phyloP scores from a whole-genome alignment of 2,888 invertebrate genomes.

The Melanophora roralis region DNA sequence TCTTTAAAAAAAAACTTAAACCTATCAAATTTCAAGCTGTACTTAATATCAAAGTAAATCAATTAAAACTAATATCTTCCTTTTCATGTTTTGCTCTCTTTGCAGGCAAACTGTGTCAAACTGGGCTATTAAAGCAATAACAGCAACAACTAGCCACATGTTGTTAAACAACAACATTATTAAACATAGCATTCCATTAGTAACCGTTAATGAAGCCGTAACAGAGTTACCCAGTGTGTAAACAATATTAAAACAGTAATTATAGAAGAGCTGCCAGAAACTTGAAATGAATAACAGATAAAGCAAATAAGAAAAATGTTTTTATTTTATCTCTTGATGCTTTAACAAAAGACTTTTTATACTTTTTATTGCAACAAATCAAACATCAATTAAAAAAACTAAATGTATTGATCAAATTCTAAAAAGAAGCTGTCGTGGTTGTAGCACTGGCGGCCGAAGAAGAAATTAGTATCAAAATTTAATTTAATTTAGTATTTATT shows the following conservation, averaged over 20 bases:
- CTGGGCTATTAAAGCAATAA: neutral
- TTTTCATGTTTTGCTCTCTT: constrained; percentile 3
- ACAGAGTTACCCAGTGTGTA: neutral
- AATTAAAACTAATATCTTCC: neutral
- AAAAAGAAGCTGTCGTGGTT: neutral
- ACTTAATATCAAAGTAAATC: neutral
- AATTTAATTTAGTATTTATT: constrained; percentile 6
- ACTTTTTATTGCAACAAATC: neutral
- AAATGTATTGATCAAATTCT: constrained; percentile 3
- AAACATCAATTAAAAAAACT: neutral
- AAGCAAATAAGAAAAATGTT: constrained; percentile 39
- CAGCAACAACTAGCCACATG: constrained; percentile 14
- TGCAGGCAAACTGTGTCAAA: constrained; percentile 16
- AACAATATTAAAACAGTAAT: neutral
- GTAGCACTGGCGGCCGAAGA: neutral
- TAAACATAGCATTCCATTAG: constrained; percentile 40
- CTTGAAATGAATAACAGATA: neutral
- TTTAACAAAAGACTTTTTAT: constrained; percentile 33
- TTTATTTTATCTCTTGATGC: constrained; percentile 6
- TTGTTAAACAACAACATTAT: constrained; percentile 11
- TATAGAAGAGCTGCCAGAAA: constrained; percentile 25
- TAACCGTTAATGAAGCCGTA: neutral
- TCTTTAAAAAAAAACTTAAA: no score
- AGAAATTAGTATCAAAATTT: neutral
- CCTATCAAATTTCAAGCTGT: no score